Percentiles rank a stretch among this genome's conserved stretches.
Evolutionary conservation across 2,888 invertebrate genomes (phyloP).

Genomic region (Cryptus armator): DNA sequence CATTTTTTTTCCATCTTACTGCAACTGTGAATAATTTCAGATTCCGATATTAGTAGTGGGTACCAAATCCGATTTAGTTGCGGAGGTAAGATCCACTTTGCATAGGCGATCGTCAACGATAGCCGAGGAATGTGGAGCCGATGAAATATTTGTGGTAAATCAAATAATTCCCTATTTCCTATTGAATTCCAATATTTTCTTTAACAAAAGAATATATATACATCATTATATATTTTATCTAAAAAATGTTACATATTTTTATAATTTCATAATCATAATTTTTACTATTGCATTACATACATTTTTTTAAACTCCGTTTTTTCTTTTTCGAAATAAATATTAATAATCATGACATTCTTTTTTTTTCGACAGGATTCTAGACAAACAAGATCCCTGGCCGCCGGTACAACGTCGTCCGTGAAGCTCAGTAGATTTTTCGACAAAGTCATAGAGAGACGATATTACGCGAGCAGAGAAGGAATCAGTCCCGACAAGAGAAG

Average conservation of each 20-base stretch:
- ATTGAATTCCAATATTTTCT: background rate
- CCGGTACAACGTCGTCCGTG: constrained; percentile 97
- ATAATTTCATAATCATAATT: too few species aligned
- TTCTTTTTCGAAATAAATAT: background rate
- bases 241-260: too few species aligned
- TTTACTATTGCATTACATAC: background rate
- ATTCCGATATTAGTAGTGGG: constrained; percentile 98
- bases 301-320: background rate
- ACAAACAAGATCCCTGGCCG: constrained; percentile 92
- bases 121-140: constrained; percentile 96
- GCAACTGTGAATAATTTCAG: constrained; percentile 83
- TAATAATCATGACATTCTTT: background rate
- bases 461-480: constrained; percentile 85
- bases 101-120: constrained; percentile 89
- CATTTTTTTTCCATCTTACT: too few species aligned
- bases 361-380: constrained; percentile 86
- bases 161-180: background rate
- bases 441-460: constrained; percentile 90
- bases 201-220: too few species aligned
- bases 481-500: constrained; percentile 87
- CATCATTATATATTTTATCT: too few species aligned
- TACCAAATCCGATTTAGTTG: constrained; percentile 95
- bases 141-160: constrained; percentile 94
- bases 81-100: constrained; percentile 90
- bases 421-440: constrained; percentile 98